Base-by-base conservation (phyloP, 2,797 vertebrate genomes). In the Phoeniculus purpureus region DNA sequence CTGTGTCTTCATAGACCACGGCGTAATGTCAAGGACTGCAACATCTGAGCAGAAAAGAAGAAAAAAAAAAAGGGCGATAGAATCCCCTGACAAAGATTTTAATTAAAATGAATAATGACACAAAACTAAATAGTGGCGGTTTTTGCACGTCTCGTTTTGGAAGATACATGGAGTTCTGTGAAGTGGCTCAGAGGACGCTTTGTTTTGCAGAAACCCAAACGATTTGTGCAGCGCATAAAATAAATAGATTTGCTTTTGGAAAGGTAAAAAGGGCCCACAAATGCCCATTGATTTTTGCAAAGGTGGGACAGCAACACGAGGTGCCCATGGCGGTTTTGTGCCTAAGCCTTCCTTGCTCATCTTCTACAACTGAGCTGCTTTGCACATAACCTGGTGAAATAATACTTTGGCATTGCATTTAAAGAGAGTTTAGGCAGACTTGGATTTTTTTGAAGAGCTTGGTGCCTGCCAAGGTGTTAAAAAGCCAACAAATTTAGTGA, bases 51-150 rank as follows among this genome's bases (percentile, higher is more conserved):
- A 87, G 87, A 92, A 95, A 96, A 94, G 54, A 37, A 85, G 65
- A 68, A 86, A 43, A 43, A 86, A 65, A 85, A 86, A 75, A 85
- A 74, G 75, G 29, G 81, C 80, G 87, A 56, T 87, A 85, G 78
- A 86, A 81, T 94, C 90, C 81, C 72, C 74, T 86, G 93, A 89
- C 78, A 89, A 79, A 67, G 64, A 68, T 93, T 96, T 96, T 96
- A 96, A 88, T 96, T 91, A 92, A 86, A 87, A 72, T 94, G 81
- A 95, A 50, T 81, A 80, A 92, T 37, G 81, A 66, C 34, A 84
- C 51, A 84, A 90, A 74, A 76, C 60, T 59, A 71, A 66, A 34
- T 34, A 12, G 66, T 61, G 51, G 66, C 61, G 3, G 10, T 47
- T 92, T 71, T 60, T 21, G 29, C 17, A 3, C 3, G 64, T 79